Base-by-base conservation (phyloP, 2,113 vertebrate species). In the Pelmatolapia mariae region DNA sequence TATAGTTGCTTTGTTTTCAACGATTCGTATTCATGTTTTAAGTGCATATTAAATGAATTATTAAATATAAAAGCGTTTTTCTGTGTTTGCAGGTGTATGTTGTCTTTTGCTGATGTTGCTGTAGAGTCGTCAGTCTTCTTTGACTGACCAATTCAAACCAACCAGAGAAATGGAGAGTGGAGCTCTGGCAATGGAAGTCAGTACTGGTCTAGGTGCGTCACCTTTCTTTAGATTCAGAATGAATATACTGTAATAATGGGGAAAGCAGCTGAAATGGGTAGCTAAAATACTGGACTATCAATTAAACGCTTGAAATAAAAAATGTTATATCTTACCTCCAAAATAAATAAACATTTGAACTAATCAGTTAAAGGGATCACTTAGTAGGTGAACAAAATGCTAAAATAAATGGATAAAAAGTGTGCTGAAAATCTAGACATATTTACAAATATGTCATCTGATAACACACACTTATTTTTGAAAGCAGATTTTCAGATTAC, bases 141-240 rank as follows among this genome's bases (percentile, higher is more conserved):
- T 81, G 89, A 71, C 86, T 78, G 79, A 86, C 78, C 8, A 2
- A 16, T 22, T 81, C 40, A 57, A 29, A 85, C 40, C 61, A n/a
- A 47, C 59, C 82, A 18, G 63, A 57, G 56, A 82, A 22, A 93
- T 92, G 90, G 89, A 94, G 45, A 79, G 82, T 84, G 89, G 63
- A 81, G n/a, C 83, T 85, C 38, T 93, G 78, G 90, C 53, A 82
- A 54, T 89, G 82, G 90, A 93, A 26, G 29, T 36, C 11, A 66
- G 10, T 54, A 4, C 83, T 43, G 80, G 36, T 80, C 9, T 87
- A 90, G 89, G 94, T 95, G 16, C 7, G 88, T 80, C 3, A 3
- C 79, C n/a, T 22, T 38, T 18, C 22, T 78, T 68, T 54, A 63
- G 8, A 5, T 16, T 18, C 45, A 76, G 43, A 47, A 5, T 29